These are phyloP conservation scores for Panorpa germanica DNA, from an alignment of 2,888 invertebrate genomes.

Conservation along the genomic window DNA sequence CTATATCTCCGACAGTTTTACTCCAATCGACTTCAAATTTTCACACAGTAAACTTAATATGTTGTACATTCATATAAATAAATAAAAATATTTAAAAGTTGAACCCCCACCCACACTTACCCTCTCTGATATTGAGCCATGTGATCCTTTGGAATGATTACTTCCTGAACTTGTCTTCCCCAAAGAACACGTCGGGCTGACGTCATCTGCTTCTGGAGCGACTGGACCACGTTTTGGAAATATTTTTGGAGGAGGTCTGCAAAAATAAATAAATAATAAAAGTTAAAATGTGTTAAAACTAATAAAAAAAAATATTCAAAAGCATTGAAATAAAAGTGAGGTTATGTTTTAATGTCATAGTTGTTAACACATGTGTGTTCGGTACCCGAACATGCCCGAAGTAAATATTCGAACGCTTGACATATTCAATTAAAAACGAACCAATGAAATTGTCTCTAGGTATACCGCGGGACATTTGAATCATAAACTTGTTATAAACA, in stretches of 20 bases:
- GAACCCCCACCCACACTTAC: slow-evolving; percentile 20
- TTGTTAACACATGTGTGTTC: too few species aligned
- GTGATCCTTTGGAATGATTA: slow-evolving; percentile 25
- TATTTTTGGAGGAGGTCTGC: slow-evolving; percentile 42
- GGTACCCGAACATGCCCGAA: too few species aligned
- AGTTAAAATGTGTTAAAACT: slow-evolving; percentile 3
- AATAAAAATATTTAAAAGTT: slow-evolving; percentile 1
- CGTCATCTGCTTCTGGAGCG: slow-evolving; percentile 31
- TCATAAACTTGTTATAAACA: too few species aligned
- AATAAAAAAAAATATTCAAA: slow-evolving; percentile 6
- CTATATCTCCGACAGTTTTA: too few species aligned
- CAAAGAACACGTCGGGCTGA: slow-evolving; percentile 16
- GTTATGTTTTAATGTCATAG: too few species aligned
- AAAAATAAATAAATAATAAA: slow-evolving; percentile 11
- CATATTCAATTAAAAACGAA: too few species aligned
- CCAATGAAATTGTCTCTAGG: too few species aligned
- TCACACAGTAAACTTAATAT: too few species aligned
- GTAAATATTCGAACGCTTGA: too few species aligned
- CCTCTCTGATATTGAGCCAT: slow-evolving; percentile 23
- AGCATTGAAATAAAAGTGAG: too few species aligned
- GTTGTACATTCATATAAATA: not conserved
- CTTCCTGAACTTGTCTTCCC: slow-evolving; percentile 20
- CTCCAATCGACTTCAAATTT: too few species aligned
- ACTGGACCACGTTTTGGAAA: slow-evolving; percentile 35
- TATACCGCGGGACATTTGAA: too few species aligned